These are phyloP conservation scores for Brachionus plicatilis DNA, from an alignment of 1,140 invertebrate genomes.

Conservation along the genomic window DNA sequence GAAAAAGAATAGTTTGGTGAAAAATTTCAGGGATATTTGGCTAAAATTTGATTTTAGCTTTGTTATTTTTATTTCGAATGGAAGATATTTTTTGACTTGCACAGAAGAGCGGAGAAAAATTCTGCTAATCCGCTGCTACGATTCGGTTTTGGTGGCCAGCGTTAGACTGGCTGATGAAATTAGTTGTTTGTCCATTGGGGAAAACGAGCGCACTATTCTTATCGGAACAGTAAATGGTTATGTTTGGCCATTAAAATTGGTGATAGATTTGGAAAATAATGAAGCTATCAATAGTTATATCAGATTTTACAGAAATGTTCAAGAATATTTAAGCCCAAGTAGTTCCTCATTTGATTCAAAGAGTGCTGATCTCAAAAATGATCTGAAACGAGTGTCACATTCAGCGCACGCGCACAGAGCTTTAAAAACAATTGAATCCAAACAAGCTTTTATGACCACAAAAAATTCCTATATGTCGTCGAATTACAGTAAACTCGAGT, in stretches of 20 bases:
- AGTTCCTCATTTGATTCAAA: not conserved
- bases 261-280: conserved; percentile 27
- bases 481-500: not conserved
- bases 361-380: not conserved
- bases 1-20: not conserved
- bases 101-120: not conserved
- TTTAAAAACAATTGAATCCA: conserved; percentile 21
- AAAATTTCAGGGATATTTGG: not conserved
- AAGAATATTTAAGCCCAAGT: not conserved
- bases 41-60: conserved; percentile 1
- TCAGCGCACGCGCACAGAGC: conserved; percentile 7
- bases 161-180: not conserved
- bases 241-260: conserved; percentile 3
- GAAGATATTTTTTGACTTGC: not conserved
- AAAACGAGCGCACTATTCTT: not conserved
- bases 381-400: not conserved
- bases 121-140: conserved; percentile 6
- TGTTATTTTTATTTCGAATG: conserved; percentile 23
- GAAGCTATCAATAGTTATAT: conserved; percentile 17
- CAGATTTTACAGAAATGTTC: not conserved
- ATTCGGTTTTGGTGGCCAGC: not conserved
- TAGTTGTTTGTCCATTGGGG: not conserved
- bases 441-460: not conserved
- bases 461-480: not conserved
- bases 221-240: conserved; percentile 24